Base-by-base conservation (phyloP, 1,140 invertebrate genomes). In the Caenorhabditis latens region DNA sequence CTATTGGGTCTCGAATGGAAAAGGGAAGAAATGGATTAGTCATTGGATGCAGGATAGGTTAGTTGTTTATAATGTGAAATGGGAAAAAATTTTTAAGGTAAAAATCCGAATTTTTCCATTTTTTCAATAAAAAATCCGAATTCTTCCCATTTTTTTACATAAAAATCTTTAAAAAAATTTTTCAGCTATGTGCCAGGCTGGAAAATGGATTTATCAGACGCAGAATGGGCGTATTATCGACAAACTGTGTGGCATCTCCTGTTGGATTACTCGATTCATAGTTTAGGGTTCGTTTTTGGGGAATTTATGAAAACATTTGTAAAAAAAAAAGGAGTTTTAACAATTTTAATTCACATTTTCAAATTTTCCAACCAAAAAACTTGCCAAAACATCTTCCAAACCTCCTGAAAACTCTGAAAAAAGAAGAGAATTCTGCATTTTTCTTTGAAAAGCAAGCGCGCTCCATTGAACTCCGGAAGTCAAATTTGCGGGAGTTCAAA, bases 31-130 rank as follows among this genome's bases (percentile, higher is more conserved):
- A 32, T 89, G 89, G 88, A 61, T 89, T 1, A 50, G 79, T 14
- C 89, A 89, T 43, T 89, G 85, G 84, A 55, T 89, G 21, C 55
- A 53, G 50, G 84, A 89, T 57, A 89, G 57, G 87, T 88, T 14
- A 46, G 82, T 32, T 32, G 32, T 32, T 32, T 32, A 32, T 1
- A 32, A 2, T 32, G 32, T 32, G 32, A 32, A 32, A 32, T 32
- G 2, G 32, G n/a, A n/a, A 32, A 32, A 32, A 32, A 32, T 42
- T 24, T 65, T 88, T 11, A 16, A 16, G 1, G 8, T n/a, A 46
- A 84, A 48, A 19, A 32, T 21, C 5, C 9, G 0, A 43, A 87
- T 4, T 13, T n/a, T 57, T 14, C 55, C 14, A n/a, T n/a, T n/a
- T 42, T 24, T 65, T 88, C 24, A 16, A 16, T 14, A 40, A 46